Evolutionary conservation across 53 echinoderm and acorn worm species (phyloP).

Genomic region (Henricia sp.): DNA sequence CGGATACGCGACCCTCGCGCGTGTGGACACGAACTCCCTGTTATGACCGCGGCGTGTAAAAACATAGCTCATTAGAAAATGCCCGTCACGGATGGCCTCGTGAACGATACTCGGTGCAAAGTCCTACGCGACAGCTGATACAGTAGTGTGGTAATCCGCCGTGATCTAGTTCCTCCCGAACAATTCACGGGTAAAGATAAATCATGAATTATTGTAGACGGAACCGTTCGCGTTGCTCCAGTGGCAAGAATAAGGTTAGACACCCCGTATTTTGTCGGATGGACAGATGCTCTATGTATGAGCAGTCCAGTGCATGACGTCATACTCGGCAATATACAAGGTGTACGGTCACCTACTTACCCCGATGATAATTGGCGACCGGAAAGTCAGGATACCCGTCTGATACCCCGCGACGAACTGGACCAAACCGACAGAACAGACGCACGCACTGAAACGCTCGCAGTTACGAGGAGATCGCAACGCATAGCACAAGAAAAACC

Average conservation of each 20-base stretch:
- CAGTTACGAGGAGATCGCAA: too few relatives aligned
- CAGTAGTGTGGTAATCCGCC: conserved; percentile 38
- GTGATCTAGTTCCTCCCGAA: conserved; percentile 13
- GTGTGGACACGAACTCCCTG: conserved; percentile 31
- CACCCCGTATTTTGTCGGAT: conserved; percentile 21
- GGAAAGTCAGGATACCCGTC: conserved; percentile 5
- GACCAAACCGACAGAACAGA: too few relatives aligned
- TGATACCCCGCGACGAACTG: too few relatives aligned
- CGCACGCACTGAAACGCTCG: too few relatives aligned
- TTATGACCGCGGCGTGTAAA: conserved; percentile 13
- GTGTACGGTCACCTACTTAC: conserved; percentile 17
- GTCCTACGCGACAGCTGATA: conserved; percentile 46
- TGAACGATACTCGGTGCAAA: too few relatives aligned
- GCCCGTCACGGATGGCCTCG: conserved; percentile 52
- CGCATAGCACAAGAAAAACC: conserved; percentile 2
- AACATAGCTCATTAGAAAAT: conserved; percentile 20
- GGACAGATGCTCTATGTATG: conserved; percentile 28
- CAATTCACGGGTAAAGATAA: conserved; percentile 40
- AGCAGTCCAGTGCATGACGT: conserved; percentile 36
- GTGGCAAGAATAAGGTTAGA: conserved; percentile 18
- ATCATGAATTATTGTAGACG: conserved; percentile 46
- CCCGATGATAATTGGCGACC: conserved; percentile 16
- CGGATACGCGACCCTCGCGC: not conserved
- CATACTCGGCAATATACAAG: too few relatives aligned
- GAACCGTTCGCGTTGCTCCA: conserved; percentile 42